phyloP scores from a whole-genome alignment of 2,113 vertebrate species.

The Xiphophorus couchianus region DNA sequence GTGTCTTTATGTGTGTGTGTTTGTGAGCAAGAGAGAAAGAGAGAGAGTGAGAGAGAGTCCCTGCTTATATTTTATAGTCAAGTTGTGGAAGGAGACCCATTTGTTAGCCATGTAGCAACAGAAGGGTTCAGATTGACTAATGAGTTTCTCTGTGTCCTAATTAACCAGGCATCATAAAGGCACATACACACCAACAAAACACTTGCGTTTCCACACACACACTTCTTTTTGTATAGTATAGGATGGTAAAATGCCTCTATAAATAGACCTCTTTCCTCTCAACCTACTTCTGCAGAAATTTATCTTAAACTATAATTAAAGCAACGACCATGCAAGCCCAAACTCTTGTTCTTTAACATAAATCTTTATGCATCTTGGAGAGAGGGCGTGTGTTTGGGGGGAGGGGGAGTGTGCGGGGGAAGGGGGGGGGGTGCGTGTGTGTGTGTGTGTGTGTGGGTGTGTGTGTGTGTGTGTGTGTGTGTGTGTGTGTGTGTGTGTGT shows the following conservation, averaged over 20 bases:
- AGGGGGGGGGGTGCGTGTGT: not conserved
- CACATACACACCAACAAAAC: slow-evolving; percentile 34
- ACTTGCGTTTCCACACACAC: slow-evolving; percentile 31
- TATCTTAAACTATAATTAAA: slow-evolving; percentile 86
- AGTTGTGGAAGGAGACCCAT: slow-evolving; percentile 71
- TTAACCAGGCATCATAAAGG: slow-evolving; percentile 77
- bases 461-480: no score
- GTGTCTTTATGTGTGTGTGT: slow-evolving; percentile 17
- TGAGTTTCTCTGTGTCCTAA: slow-evolving; percentile 86
- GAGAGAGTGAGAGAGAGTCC: slow-evolving; percentile 18
- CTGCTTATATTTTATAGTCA: slow-evolving; percentile 78
- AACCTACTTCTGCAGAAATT: slow-evolving; percentile 85
- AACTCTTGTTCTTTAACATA: slow-evolving; percentile 70
- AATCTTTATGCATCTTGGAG: slow-evolving; percentile 14
- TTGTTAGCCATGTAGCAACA: slow-evolving; percentile 81
- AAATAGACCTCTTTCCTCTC: slow-evolving; percentile 82
- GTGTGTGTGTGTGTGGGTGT: slow-evolving; percentile 41
- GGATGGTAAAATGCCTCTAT: slow-evolving; percentile 81
- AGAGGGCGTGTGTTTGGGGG: slow-evolving; percentile 36
- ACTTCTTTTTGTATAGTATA: slow-evolving; percentile 55
- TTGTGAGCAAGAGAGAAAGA: slow-evolving; percentile 22
- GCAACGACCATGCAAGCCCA: slow-evolving; percentile 71
- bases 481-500: slow-evolving; percentile 30
- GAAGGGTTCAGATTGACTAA: slow-evolving; percentile 84
- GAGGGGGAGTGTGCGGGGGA: slow-evolving; percentile 34